A percentile compares a stretch with the other conserved stretches of the same genome.
Evolutionary conservation across 2,888 invertebrate genomes (phyloP).

Genomic region (Hydrotaea diabolus): DNA sequence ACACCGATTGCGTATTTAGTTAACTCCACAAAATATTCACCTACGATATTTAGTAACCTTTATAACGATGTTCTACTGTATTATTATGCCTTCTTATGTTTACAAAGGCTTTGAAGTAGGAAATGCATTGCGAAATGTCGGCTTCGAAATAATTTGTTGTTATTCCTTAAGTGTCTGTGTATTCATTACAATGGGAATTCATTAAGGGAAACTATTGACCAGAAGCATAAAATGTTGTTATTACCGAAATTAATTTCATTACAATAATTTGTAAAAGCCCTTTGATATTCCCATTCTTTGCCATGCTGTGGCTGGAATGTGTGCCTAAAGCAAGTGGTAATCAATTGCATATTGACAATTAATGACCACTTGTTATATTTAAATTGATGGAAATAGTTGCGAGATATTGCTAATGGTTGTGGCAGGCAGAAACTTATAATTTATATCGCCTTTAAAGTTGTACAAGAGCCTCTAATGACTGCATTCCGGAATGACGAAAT

Average conservation of each 20-base stretch:
- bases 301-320: not conserved
- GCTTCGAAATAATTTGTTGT: slow-evolving; percentile 1
- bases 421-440: too few species aligned
- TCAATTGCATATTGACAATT: not conserved
- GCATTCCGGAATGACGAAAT: too few species aligned
- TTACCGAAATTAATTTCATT: slow-evolving; percentile 3
- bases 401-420: too few species aligned
- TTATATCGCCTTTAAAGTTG: too few species aligned
- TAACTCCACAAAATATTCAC: too few species aligned
- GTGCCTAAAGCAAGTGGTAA: not conserved
- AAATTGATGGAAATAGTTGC: too few species aligned
- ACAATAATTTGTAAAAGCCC: not conserved
- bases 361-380: too few species aligned
- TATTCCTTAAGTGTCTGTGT: not conserved
- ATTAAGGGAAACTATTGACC: not conserved
- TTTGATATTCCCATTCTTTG: not conserved
- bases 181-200: slow-evolving; percentile 11
- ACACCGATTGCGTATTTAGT: too few species aligned
- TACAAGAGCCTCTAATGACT: too few species aligned
- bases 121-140: not conserved
- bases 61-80: too few species aligned
- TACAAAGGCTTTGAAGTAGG: not conserved
- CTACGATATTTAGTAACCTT: too few species aligned
- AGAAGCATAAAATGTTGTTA: not conserved
- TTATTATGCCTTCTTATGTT: too few species aligned